Base-by-base conservation (phyloP, 2,888 invertebrate genomes). In the Habrosyne pyritoides region DNA sequence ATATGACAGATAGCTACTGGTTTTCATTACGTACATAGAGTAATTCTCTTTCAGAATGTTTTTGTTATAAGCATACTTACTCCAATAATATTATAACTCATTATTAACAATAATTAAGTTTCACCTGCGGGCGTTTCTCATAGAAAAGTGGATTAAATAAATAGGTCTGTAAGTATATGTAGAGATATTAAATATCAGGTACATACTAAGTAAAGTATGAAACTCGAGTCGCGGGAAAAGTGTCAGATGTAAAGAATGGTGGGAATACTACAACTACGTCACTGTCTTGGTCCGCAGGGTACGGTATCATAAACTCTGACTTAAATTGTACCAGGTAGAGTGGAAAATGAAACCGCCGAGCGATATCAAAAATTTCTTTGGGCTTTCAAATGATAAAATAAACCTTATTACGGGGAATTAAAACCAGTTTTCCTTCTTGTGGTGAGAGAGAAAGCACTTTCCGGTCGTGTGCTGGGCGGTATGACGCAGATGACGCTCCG, bases 361-460 rank as follows among this genome's bases (percentile, higher is more conserved):
- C 52, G 22, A 53, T 58, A 60, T 60, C 51, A 47, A 28, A 53
- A 52, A 33, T 36, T 54, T 56, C 53, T 33, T 36, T 33, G 22
- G 22, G 10, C 53, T 48, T 51, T 1, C 49, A 47, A 10, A 49
- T 42, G 18, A 49, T 18, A 64, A 77, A 75, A 56, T 83, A 71
- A 69, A 81, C 86, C 76, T 81, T 89, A 85, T 64, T 63, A 61
- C 63, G 54, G 56, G 63, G 80, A 30, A 61, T 70, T 86, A 88
- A 64, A 73, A 77, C 63, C 59, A 66, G 69, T 81, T 86, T 84
- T 86, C 62, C 77, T 59, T 56, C 58, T 54, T 57, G 55, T 54
- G 64, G 55, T 63, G 55, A 66, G 86, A 89, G 91, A 91, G 91
- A 92, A 92, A 92, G 91, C 88, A 90, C 91, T 88, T 90, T 91